These are phyloP conservation scores for Zaprionus obscuricornis DNA, from an alignment of 2,888 invertebrate species.

Conservation along the genomic window DNA sequence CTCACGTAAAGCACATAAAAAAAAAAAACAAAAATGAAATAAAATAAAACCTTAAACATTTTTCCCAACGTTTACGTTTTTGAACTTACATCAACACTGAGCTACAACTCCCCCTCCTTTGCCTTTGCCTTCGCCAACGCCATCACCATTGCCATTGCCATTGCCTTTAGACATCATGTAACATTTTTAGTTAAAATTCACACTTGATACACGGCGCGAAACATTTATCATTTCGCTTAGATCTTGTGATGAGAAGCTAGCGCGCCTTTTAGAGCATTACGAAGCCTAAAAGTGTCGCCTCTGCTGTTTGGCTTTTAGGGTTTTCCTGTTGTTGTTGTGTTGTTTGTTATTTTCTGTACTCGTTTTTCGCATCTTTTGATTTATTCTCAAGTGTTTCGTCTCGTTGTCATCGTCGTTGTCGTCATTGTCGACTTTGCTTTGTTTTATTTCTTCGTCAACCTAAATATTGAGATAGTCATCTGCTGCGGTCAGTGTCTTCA, in stretches of 20 bases:
- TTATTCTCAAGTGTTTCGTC: conserved; percentile 63
- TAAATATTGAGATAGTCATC: conserved; percentile 73
- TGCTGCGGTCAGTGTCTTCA: conserved; percentile 73
- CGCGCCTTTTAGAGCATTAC: conserved; percentile 60
- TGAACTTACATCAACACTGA: neutral
- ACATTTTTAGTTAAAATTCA: conserved; percentile 75
- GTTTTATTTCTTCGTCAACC: conserved; percentile 66
- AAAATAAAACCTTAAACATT: conserved; percentile 31
- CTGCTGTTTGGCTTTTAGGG: conserved; percentile 35
- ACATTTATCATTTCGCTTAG: conserved; percentile 74
- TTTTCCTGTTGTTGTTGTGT: conserved; percentile 2
- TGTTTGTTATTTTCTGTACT: conserved; percentile 1
- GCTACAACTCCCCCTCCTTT: no score
- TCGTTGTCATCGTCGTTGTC: conserved; percentile 14
- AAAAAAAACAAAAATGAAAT: neutral
- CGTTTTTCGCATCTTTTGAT: conserved; percentile 75
- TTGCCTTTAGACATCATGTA: conserved; percentile 37
- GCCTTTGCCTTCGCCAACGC: no score
- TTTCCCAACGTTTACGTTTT: conserved; percentile 43
- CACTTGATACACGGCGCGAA: conserved; percentile 69
- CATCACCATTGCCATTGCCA: neutral
- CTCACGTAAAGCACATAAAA: conserved; percentile 68
- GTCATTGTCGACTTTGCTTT: conserved; percentile 27
- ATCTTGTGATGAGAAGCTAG: conserved; percentile 56
- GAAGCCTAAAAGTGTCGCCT: conserved; percentile 66